Base-by-base conservation (phyloP, 2,113 vertebrate species). In the Myotis lucifugus region DNA sequence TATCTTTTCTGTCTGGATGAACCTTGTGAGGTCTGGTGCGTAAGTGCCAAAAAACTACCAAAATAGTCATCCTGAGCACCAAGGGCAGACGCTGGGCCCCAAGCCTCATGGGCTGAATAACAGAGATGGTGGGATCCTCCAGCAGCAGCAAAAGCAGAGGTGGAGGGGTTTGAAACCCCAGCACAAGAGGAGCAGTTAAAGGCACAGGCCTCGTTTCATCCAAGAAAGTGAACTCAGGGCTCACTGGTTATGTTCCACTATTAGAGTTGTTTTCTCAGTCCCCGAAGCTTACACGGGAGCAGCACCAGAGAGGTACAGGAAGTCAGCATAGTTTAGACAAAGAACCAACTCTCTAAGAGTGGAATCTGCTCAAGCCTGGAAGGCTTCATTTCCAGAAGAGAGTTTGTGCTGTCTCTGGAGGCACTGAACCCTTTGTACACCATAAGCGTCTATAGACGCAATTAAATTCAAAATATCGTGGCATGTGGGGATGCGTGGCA, bases 1-100 rank as follows among this genome's bases (percentile, higher is more conserved):
- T 17, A 56, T 95, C 40, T 97, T 97, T 97, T 89, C 34, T 97
- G 85, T 90, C 95, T 94, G 92, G 79, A 95, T 85, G 88, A 97
- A 95, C 19, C 76, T 96, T 93, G 90, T 94, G 85, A 98, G 69
- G 42, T 95, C 77, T 90, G 96, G 85, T 61, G 81, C 0, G 0
- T 93, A 79, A 96, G 21, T 94, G n/a, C 81, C 83, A 96, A 96
- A 93, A 74, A 37, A 77, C 6, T 48, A 85, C 74, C 18, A 95
- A 97, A 98, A 96, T 85, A 86, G 70, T 90, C 83, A 6, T 52
- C 3, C 54, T 79, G 52, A 72, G 73, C 86, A 48, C 27, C 32
- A 8, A 74, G 18, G 32, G 27, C 5, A 48, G 83, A 27, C 0
- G 0, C 48, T 3, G 29, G 76, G 7, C n/a, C 19, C 12, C 12